Percentiles rank a stretch among this genome's conserved stretches.
phyloP scores from a whole-genome alignment of 2,888 invertebrate genomes.

The Incurvaria masculella region DNA sequence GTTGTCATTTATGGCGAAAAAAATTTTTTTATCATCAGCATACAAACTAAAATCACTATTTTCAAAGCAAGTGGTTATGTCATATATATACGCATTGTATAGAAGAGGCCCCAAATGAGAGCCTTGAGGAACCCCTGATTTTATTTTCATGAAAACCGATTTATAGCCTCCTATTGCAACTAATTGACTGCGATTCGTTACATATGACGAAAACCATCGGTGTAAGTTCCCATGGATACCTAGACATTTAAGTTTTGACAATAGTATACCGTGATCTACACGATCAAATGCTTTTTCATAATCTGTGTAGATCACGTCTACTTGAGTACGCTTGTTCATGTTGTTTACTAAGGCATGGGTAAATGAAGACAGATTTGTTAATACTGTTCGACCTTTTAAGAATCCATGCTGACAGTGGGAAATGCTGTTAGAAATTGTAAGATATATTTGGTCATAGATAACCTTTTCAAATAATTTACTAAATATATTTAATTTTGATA shows the following conservation, averaged over 20 bases:
- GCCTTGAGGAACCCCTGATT: no score
- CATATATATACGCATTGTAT: no score
- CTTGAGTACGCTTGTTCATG: conserved; percentile 4
- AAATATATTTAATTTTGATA: neutral
- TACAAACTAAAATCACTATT: neutral
- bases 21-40: conserved; percentile 1
- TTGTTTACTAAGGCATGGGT: neutral
- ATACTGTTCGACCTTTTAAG: neutral
- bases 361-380: neutral
- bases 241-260: no score
- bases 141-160: no score
- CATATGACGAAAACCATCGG: no score
- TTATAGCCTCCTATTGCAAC: no score
- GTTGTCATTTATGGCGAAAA: neutral
- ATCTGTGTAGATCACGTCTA: conserved; percentile 7
- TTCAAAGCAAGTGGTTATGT: neutral
- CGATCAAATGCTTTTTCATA: conserved; percentile 1
- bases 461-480: neutral
- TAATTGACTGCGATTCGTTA: no score
- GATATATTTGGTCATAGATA: neutral
- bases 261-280: no score
- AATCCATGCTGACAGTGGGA: conserved; percentile 1
- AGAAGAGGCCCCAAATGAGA: no score
- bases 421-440: neutral
- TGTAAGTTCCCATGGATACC: no score